Base-by-base conservation (phyloP, 2,113 vertebrate genomes). In the Balaeniceps rex region DNA sequence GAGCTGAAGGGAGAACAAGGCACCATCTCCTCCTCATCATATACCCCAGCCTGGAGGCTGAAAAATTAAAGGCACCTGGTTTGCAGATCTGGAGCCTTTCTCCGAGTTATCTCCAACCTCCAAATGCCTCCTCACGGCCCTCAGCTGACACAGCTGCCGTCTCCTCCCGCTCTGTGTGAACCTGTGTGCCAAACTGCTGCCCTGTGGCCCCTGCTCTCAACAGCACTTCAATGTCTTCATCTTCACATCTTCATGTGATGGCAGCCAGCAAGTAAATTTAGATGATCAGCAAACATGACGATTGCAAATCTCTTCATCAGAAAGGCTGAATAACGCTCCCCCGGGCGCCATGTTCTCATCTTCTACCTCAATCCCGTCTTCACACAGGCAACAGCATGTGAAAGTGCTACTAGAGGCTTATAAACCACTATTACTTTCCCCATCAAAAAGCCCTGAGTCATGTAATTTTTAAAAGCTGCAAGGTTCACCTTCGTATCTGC, bases 191-290 rank as follows among this genome's bases (percentile, higher is more conserved):
- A 47, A 70, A 28, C 5, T 14, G n/a, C 24, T 38, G 79, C 36
- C 44, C 57, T 52, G 19, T 11, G 11, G 31, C 60, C 66, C 33
- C 65, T 19, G 60, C 52, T 57, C 34, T 71, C 66, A 5, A 0
- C 14, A 44, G 38, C 60, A 5, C 55, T 19, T 33, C 21, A 24
- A 69, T 42, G 28, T 40, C 76, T 57, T 16, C 60, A 40, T n/a
- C n/a, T n/a, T n/a, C 65, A 55, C 2, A 0, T 17, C 68, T 14
- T 4, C 3, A 0, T 3, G 23, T 25, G 34, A 21, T 10, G 2
- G 54, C 83, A 78, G 83, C 87, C 61, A 76, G 70, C 31, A 12
- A 25, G n/a, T 13, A 47, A 55, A 84, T 3, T 7, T 18, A 70
- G 74, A 10, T 8, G 28, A 54, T 87, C 85, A 46, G 60, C 74